Conservation (phyloP, 2,888 invertebrate species). For the Odontothrips loti region DNA sequence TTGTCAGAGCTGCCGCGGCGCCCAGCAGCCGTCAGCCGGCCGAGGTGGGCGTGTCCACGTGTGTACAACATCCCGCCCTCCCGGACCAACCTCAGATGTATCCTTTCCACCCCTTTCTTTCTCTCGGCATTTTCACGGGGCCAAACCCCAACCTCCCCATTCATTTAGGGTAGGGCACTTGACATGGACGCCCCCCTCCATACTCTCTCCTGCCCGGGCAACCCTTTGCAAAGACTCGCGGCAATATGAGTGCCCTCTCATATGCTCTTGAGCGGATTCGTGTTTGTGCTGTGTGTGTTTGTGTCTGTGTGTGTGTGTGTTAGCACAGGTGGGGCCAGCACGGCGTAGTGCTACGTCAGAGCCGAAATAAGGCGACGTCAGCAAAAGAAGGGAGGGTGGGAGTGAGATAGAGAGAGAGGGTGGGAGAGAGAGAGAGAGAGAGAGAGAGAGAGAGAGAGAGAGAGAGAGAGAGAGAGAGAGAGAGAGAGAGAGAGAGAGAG, state of each 20-base stretch:
- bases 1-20: too few relatives aligned
- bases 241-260: slow-evolving; percentile 3
- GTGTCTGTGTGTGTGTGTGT: neutral
- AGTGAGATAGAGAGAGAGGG: neutral
- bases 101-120: too few relatives aligned
- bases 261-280: neutral
- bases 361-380: too few relatives aligned
- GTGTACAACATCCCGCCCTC: too few relatives aligned
- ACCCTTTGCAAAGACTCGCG: neutral
- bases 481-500: neutral
- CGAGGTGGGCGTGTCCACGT: too few relatives aligned
- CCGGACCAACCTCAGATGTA: too few relatives aligned
- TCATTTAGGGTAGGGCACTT: too few relatives aligned
- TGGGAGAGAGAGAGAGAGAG: neutral
- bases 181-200: too few relatives aligned
- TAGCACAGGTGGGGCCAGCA: neutral
- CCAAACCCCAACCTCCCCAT: neutral
- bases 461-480: neutral
- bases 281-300: neutral
- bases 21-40: too few relatives aligned
- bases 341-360: too few relatives aligned
- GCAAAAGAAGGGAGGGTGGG: neutral
- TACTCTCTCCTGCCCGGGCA: too few relatives aligned
- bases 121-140: neutral
- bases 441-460: neutral